Evolutionary conservation across 2,888 invertebrate species (phyloP), one percentile per base, ranked within the genome.

Genomic region (Pyrochroa serraticornis): DNA sequence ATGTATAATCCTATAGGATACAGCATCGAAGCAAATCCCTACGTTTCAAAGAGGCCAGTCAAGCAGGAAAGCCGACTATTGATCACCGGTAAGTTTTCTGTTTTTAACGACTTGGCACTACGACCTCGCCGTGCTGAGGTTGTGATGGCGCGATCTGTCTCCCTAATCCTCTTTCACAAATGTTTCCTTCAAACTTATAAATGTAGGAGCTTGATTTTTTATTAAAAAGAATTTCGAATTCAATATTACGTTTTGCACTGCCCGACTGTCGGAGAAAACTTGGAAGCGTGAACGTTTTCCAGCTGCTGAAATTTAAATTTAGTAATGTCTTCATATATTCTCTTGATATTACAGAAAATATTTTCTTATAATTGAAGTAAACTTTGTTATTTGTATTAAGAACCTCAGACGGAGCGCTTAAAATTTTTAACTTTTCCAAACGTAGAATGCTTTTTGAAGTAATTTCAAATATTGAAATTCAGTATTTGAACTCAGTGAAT

Each of bases 301-400:
- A 66, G 56, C 63, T 62, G 65, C 58, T 57, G 66, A 65, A 68
- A 65, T 61, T 62, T 61, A 66, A 65, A 70, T 67, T 66, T 59
- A 66, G 65, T 68, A 66, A 69, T 68, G 68, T 68, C 62, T 62
- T 63, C 64, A 65, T 64, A 67, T 63, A 65, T 65, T 64, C 63
- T 62, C 62, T 60, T 49, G 53, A 53, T 53, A 53, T 58, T 49
- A 48, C 56, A 30, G 9, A 38, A 50, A 50, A 56, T 50, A 45
- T 50, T 56, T 50, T 45, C 50, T 14, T 56, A 50, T 56, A 56
- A 56, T 56, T 56, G 56, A 55, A 33, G 55, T 48, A 48, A 54
- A 55, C 55, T 42, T 48, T 45, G 13, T 52, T 44, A 52, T 52
- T 52, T 52, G 50, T 35, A 33, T 51, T 51, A 51, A 51, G 31